Percentiles rank a stretch among this genome's conserved stretches.
These are phyloP conservation scores for Drosophila trichaetosa DNA, from an alignment of 2,888 invertebrate species.

Conservation along the genomic window DNA sequence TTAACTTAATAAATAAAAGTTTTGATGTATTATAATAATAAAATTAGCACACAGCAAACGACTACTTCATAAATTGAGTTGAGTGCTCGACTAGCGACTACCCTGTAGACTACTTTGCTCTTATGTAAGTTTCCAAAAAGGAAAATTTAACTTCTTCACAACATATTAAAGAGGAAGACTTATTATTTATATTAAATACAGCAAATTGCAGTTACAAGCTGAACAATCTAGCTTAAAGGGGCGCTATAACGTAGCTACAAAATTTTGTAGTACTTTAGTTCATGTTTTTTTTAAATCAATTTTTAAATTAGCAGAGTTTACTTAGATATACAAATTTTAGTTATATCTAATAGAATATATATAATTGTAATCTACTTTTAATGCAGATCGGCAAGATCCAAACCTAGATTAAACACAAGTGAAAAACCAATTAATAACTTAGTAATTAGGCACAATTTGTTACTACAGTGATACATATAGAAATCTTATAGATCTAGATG, in stretches of 20 bases:
- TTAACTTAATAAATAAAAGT: neutral
- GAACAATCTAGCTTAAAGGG: neutral
- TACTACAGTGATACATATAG: neutral
- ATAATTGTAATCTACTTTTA: neutral
- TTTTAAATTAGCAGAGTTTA: neutral
- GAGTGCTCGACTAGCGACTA: neutral
- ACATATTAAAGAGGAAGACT: neutral
- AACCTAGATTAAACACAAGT: neutral
- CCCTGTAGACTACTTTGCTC: neutral
- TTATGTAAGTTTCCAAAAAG: neutral
- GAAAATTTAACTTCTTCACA: neutral
- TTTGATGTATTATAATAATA: neutral
- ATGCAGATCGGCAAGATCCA: neutral
- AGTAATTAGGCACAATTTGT: neutral
- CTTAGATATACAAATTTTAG: too few species aligned
- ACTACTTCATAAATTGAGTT: neutral
- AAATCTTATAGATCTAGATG: constrained; percentile 1
- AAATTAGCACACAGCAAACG: neutral
- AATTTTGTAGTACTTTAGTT: neutral
- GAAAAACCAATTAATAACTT: neutral
- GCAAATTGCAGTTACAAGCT: neutral
- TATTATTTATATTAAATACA: neutral
- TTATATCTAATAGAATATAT: neutral
- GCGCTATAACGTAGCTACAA: neutral
- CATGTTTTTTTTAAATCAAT: neutral